phyloP scores from a whole-genome alignment of 1,140 invertebrate species.

The Stegodyphus mimosarum region DNA sequence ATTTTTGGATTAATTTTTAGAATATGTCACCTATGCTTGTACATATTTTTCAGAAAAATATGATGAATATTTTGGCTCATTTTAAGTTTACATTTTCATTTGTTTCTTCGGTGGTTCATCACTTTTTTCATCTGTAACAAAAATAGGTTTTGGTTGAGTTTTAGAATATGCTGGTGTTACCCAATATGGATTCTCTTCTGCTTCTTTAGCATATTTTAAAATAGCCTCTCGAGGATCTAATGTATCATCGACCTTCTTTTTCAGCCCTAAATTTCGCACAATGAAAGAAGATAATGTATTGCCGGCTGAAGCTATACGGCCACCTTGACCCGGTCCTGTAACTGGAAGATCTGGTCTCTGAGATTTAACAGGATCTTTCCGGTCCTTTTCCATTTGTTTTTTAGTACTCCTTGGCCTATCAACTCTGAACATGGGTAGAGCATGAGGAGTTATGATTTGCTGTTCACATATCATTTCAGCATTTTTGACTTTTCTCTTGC shows the following conservation, averaged over 20 bases:
- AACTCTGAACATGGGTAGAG: constrained; percentile 93
- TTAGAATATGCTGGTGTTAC: constrained; percentile 89
- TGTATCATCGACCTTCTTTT: constrained; percentile 90
- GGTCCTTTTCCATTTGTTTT: constrained; percentile 91
- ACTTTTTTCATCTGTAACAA: constrained; percentile 69
- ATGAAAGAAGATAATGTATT: constrained; percentile 97
- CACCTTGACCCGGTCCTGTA: constrained; percentile 85
- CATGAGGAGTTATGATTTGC: constrained; percentile 97
- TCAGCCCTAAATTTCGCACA: constrained; percentile 92
- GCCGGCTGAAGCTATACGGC: constrained; percentile 93
- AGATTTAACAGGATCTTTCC: constrained; percentile 92
- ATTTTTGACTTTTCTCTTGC: constrained; percentile 72
- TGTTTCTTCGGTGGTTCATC: constrained; percentile 70
- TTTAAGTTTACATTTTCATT: constrained; percentile 64
- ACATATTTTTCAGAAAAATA: neutral
- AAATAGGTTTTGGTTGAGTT: constrained; percentile 84
- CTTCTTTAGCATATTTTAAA: constrained; percentile 95
- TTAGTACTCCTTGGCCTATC: constrained; percentile 88
- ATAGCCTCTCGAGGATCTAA: constrained; percentile 97
- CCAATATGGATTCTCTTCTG: constrained; percentile 97
- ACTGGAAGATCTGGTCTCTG: constrained; percentile 94
- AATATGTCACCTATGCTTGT: neutral
- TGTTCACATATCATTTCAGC: constrained; percentile 86
- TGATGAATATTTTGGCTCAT: neutral
- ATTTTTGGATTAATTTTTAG: too few relatives aligned